Evolutionary conservation across 2,888 invertebrate species (phyloP).

Genomic region (Alcis repandata): DNA sequence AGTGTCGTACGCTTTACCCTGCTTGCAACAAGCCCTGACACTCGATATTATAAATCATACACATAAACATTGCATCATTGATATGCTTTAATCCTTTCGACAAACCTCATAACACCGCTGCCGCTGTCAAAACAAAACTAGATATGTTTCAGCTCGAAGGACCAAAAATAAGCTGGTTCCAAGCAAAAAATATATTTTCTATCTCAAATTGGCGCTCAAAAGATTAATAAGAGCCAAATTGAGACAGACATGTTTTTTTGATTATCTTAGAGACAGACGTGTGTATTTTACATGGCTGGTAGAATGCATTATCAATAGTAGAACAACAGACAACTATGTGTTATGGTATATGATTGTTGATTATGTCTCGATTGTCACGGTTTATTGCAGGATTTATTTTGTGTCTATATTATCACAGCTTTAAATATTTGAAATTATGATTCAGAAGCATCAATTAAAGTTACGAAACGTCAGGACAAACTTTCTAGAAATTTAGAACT

Average conservation of each 20-base stretch:
- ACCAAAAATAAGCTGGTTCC: neutral
- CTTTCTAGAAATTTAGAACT: no score
- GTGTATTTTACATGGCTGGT: slow-evolving; percentile 1
- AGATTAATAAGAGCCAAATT: neutral
- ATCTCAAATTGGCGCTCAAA: no score
- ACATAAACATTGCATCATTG: neutral
- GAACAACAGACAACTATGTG: neutral
- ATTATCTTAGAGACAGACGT: neutral
- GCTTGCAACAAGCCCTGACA: slow-evolving; percentile 11
- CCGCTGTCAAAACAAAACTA: neutral
- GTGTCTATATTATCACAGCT: slow-evolving; percentile 8
- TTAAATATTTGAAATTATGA: slow-evolving; percentile 11
- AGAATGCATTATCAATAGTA: slow-evolving; percentile 2
- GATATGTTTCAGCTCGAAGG: neutral
- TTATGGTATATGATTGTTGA: slow-evolving; percentile 10
- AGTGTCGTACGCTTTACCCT: slow-evolving; percentile 78
- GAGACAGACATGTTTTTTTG: neutral
- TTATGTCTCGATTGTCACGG: slow-evolving; percentile 1
- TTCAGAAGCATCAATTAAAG: slow-evolving; percentile 7
- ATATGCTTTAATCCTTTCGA: neutral
- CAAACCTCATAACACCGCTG: neutral
- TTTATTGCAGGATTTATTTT: slow-evolving; percentile 9
- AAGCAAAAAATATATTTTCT: no score
- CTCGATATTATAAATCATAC: neutral
- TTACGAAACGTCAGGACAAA: no score